Conservation (phyloP, 2,113 vertebrate genomes). For the Chionis minor region DNA sequence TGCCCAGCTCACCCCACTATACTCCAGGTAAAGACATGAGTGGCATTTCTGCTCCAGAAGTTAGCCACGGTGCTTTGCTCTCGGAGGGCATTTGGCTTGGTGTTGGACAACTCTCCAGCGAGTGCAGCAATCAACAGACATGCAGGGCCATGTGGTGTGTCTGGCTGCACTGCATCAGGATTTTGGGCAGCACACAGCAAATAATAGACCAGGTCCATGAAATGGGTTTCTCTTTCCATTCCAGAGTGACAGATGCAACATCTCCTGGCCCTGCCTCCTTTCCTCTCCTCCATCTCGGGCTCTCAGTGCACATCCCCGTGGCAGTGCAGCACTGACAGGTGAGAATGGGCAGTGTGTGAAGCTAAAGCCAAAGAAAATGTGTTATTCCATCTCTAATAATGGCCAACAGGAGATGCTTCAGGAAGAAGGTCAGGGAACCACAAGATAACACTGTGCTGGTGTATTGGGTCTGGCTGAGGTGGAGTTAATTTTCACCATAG, state of each 20-base stretch:
- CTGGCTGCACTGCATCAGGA: neutral
- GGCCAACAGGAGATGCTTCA: neutral
- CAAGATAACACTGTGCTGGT: neutral
- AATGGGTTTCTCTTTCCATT: neutral
- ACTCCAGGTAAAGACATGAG: neutral
- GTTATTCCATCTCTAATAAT: neutral
- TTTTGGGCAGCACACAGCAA: neutral
- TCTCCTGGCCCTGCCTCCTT: neutral
- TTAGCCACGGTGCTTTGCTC: neutral
- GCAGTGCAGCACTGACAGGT: neutral
- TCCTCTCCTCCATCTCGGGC: accelerated
- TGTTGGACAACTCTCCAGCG: neutral
- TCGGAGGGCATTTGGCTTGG: neutral
- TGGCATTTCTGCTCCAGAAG: neutral
- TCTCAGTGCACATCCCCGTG: neutral
- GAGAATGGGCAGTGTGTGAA: neutral
- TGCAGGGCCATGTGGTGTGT: neutral
- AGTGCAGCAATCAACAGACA: neutral
- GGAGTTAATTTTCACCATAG: too few species aligned
- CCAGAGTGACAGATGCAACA: neutral
- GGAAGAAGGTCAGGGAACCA: neutral
- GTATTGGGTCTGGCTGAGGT: too few species aligned
- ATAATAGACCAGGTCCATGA: neutral
- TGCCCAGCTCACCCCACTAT: neutral
- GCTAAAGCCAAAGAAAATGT: neutral